Percentiles rank a stretch among this genome's conserved stretches.
These are phyloP conservation scores for Myanophis thanlyinensis DNA, from an alignment of 2,113 vertebrate species.

Conservation along the genomic window DNA sequence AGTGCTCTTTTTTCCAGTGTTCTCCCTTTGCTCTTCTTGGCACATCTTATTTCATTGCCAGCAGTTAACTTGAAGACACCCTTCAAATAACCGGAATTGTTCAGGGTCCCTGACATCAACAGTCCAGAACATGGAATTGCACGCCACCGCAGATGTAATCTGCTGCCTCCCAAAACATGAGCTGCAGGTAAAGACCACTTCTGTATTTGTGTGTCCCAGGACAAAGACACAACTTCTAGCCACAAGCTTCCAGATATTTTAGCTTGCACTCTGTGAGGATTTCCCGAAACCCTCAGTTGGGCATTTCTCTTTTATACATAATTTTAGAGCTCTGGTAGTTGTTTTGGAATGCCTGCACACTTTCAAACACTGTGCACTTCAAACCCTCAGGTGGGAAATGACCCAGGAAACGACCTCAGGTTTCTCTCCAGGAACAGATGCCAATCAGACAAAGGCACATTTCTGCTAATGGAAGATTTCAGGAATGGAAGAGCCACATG, in stretches of 20 bases:
- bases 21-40: constrained; percentile 74
- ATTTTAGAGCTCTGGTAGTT: background rate
- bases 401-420: background rate
- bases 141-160: background rate
- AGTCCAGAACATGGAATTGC: background rate
- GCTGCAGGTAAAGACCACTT: background rate
- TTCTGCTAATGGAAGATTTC: background rate
- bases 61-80: background rate
- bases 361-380: background rate
- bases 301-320: background rate
- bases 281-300: background rate
- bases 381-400: background rate
- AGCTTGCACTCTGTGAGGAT: background rate
- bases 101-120: background rate
- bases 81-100: background rate
- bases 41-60: constrained; percentile 74
- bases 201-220: background rate
- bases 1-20: constrained; percentile 70
- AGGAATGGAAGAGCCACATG: background rate
- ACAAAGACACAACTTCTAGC: background rate
- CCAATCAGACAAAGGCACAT: background rate
- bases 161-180: background rate
- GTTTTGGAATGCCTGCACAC: background rate
- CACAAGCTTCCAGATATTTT: background rate
- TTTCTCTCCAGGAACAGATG: background rate